Conservation (phyloP, 2,113 vertebrate species). For the Larimichthys crocea region DNA sequence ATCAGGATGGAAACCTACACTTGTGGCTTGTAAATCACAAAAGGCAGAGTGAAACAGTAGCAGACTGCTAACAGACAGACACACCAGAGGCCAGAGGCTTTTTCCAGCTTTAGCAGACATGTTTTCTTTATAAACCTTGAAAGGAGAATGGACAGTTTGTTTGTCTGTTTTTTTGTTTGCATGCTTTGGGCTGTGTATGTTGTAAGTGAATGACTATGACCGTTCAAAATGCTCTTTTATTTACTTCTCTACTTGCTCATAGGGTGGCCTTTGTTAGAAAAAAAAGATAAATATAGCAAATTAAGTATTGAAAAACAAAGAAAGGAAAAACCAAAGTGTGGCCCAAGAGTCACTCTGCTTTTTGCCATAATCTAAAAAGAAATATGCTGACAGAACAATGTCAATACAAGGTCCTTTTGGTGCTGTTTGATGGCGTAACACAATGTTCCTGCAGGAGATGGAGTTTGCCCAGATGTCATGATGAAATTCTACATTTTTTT, state of each 20-base stretch:
- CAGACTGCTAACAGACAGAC: conserved; percentile 38
- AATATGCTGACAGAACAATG: not conserved
- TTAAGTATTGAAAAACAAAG: not conserved
- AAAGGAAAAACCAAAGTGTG: not conserved
- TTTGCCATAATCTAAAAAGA: not conserved
- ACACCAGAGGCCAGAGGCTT: conserved; percentile 1
- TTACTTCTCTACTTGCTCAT: not conserved
- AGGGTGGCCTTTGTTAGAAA: not conserved
- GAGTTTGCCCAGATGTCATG: not conserved
- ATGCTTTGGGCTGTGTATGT: conserved; percentile 1
- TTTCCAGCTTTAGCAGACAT: not conserved
- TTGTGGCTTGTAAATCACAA: conserved; percentile 45
- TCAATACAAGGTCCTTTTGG: not conserved
- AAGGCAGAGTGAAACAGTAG: conserved; percentile 33
- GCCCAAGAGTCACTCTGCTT: not conserved
- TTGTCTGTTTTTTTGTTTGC: conserved; percentile 10
- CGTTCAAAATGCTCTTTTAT: conserved; percentile 5
- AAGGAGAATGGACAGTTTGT: conserved; percentile 13
- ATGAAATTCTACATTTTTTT: too few species aligned
- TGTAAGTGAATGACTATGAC: not conserved
- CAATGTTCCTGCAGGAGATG: not conserved
- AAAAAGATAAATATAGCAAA: conserved; percentile 2
- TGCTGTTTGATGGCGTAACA: not conserved
- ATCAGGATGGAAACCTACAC: conserved; percentile 42
- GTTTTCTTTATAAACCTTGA: not conserved